Evolutionary conservation across 2,113 vertebrate genomes (phyloP).

Genomic region (Actenoides hombroni): DNA sequence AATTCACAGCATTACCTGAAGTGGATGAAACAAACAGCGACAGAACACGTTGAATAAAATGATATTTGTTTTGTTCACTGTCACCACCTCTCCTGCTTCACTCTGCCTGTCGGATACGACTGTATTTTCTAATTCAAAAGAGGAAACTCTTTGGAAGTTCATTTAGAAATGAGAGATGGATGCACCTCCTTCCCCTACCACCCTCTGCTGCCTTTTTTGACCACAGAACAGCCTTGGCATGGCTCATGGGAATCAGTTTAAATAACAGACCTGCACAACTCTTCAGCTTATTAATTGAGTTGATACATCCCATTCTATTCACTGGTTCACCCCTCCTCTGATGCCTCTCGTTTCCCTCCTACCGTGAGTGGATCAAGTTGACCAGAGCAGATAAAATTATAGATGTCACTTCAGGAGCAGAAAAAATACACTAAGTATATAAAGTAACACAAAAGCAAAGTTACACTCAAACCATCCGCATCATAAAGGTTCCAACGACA

Average conservation of each 20-base stretch:
- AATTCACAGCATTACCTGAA: neutral
- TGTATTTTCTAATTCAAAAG: neutral
- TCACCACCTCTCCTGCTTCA: neutral
- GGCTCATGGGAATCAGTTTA: neutral
- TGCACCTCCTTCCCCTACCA: neutral
- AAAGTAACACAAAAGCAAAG: neutral
- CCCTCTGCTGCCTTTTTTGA: neutral
- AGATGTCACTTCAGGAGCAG: neutral
- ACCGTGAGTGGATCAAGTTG: neutral
- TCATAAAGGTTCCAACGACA: neutral
- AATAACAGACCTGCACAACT: neutral
- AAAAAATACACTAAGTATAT: neutral
- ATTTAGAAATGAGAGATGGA: neutral
- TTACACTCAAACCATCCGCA: neutral
- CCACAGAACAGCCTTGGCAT: neutral
- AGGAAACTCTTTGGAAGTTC: neutral
- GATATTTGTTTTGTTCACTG: neutral
- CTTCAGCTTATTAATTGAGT: neutral
- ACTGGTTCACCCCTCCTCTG: neutral
- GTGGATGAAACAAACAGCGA: neutral
- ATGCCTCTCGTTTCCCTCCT: neutral
- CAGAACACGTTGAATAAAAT: neutral
- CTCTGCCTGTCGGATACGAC: neutral
- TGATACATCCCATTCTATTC: neutral
- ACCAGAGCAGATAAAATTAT: neutral